These are phyloP conservation scores for Aphodius sticticus DNA, from an alignment of 2,888 invertebrate genomes.

Conservation along the genomic window DNA sequence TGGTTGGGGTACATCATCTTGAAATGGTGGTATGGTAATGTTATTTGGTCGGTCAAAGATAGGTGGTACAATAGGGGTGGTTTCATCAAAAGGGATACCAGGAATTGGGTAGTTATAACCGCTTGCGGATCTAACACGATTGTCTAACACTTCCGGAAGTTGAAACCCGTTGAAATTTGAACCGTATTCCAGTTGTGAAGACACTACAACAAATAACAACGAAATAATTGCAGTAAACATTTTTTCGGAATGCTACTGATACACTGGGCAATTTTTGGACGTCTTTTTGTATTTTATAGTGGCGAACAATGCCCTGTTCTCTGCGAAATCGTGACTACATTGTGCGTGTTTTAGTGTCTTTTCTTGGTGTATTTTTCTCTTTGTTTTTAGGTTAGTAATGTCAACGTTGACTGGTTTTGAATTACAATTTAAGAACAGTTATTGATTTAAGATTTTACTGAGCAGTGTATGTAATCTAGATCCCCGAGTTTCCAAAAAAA, in stretches of 20 bases:
- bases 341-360: not conserved
- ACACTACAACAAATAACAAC: not conserved
- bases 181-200: not conserved
- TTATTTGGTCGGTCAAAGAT: not conserved
- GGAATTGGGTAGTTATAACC: conserved; percentile 51
- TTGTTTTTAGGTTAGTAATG: not conserved
- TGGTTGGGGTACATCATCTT: not conserved
- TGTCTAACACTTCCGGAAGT: conserved; percentile 9
- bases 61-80: not conserved
- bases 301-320: not conserved
- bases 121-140: conserved; percentile 6
- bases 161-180: not conserved
- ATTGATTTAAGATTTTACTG: not conserved
- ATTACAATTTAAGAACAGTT: not conserved
- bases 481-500: too few species aligned
- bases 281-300: not conserved
- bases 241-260: not conserved
- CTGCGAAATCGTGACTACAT: not conserved
- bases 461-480: too few species aligned
- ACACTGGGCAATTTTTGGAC: not conserved
- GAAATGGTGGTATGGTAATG: not conserved
- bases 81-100: conserved; percentile 10
- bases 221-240: not conserved
- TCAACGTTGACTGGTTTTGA: not conserved
- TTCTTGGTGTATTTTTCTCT: not conserved